These are phyloP conservation scores for Himalopsyche phryganea DNA, from an alignment of 1,140 invertebrate genomes.

Conservation along the genomic window DNA sequence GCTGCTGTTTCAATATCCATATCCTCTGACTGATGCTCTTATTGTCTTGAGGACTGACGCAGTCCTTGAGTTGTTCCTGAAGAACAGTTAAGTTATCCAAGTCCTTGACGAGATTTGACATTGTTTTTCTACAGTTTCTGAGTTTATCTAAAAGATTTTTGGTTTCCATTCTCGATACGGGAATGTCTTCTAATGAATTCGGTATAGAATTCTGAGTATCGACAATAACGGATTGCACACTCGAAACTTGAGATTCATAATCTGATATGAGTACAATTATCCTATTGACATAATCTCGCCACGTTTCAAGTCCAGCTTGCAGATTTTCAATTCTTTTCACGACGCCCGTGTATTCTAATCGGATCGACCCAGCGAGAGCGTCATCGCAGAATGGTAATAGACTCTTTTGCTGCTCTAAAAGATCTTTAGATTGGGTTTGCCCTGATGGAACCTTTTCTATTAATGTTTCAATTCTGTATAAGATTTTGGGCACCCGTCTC, in stretches of 20 bases:
- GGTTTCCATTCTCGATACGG: conserved; percentile 45
- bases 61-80: conserved; percentile 80
- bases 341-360: conserved; percentile 75
- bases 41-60: conserved; percentile 82
- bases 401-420: conserved; percentile 64
- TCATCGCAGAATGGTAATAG: conserved; percentile 74
- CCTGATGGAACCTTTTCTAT: conserved; percentile 66
- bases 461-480: conserved; percentile 65
- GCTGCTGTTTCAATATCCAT: conserved; percentile 72
- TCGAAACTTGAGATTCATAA: conserved; percentile 57
- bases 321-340: conserved; percentile 72
- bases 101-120: conserved; percentile 57
- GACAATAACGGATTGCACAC: conserved; percentile 57
- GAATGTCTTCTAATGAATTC: conserved; percentile 43
- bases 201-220: conserved; percentile 57
- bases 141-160: conserved; percentile 58
- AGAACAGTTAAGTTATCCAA: conserved; percentile 66
- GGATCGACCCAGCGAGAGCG: conserved; percentile 68
- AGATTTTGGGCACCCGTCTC: conserved; percentile 66
- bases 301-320: conserved; percentile 76
- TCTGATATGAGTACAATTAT: conserved; percentile 59
- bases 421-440: conserved; percentile 58
- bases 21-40: conserved; percentile 74
- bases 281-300: conserved; percentile 67
- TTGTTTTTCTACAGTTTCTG: conserved; percentile 54